Evolutionary conservation across 2,797 vertebrate genomes (phyloP).

Genomic region (Fistularia tabacaria): DNA sequence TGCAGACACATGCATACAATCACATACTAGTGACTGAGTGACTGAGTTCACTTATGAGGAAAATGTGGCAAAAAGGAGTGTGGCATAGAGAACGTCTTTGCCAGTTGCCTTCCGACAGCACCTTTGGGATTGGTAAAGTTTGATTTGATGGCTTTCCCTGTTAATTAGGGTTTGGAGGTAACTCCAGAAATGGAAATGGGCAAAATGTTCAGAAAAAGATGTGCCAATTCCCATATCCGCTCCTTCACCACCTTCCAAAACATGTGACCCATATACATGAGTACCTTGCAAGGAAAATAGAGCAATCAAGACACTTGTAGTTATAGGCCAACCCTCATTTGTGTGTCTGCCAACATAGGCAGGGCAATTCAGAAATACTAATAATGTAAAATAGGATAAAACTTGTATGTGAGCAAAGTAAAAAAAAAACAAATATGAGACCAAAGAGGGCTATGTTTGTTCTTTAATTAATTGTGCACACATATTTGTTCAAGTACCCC

Average conservation of each 20-base stretch:
- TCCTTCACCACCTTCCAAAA: conserved; percentile 72
- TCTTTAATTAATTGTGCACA: conserved; percentile 59
- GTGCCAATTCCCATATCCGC: conserved; percentile 66
- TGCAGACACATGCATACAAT: conserved; percentile 12
- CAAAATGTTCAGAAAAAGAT: conserved; percentile 70
- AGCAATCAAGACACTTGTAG: conserved; percentile 72
- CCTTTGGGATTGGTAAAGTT: conserved; percentile 71
- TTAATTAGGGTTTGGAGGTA: conserved; percentile 77
- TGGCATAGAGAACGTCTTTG: conserved; percentile 56
- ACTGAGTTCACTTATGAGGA: conserved; percentile 41
- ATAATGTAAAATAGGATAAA: conserved; percentile 56
- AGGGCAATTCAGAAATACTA: conserved; percentile 53
- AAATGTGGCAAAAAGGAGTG: conserved; percentile 40
- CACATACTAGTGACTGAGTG: conserved; percentile 26
- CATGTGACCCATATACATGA: conserved; percentile 68
- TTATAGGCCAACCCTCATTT: conserved; percentile 59
- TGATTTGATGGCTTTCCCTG: conserved; percentile 73
- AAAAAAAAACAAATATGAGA: conserved; percentile 68
- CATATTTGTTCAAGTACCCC: conserved; percentile 52
- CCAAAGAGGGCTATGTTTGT: conserved; percentile 56
- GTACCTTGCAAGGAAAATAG: conserved; percentile 66
- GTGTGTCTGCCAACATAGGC: conserved; percentile 61
- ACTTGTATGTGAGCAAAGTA: conserved; percentile 62
- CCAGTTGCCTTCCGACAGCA: conserved; percentile 62
- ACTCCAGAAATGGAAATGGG: conserved; percentile 71